Base-by-base conservation (phyloP, 2,888 invertebrate genomes). In the Onthophagus sagittarius region DNA sequence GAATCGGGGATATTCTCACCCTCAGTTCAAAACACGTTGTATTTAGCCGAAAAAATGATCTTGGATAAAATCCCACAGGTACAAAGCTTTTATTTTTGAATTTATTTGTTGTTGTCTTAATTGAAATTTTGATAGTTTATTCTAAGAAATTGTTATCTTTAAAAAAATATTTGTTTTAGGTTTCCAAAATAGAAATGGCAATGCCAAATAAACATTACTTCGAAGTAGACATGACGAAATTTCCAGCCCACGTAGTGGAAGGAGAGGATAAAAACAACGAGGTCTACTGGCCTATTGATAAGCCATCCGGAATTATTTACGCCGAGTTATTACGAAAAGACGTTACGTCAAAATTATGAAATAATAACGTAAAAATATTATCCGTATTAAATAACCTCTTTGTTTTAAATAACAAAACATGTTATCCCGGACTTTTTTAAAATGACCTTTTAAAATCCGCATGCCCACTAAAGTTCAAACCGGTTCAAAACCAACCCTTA, bases 191-290 rank as follows among this genome's bases (percentile, higher is more conserved):
- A 71, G 90, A 90, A 78, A 93, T 94, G 90, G 88, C 89, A 75
- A 91, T 94, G 91, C 94, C 94, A 0, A 94, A 94, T 84, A 93
- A 93, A 79, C 94, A 94, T 82, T 94, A 94, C 82, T 89, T 92
- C 79, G 90, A 89, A 78, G 89, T 94, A 65, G 93, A 94, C 82
- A 89, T 93, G 80, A 90, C 91, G 6, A 92, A 91, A 79, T 94
- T 94, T 84, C 90, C 92, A 23, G 87, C 87, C 0, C 86, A 88
- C 70, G 87, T 92, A 13, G 88, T 89, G 11, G 89, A 90, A 15
- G 89, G 89, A 0, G 89, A 90, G 15, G 87, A 87, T 72, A 31
- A 32, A 31, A 91, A 92, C 70, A 88, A 90, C 77, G 91, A 92
- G 79, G 93, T 94, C 62, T 93, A 92, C 81, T 88, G 92, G 72